A percentile compares a stretch with the other conserved stretches of the same genome.
Evolutionary conservation across 2,888 invertebrate genomes (phyloP).

Genomic region (Willowsia nigromaculata): DNA sequence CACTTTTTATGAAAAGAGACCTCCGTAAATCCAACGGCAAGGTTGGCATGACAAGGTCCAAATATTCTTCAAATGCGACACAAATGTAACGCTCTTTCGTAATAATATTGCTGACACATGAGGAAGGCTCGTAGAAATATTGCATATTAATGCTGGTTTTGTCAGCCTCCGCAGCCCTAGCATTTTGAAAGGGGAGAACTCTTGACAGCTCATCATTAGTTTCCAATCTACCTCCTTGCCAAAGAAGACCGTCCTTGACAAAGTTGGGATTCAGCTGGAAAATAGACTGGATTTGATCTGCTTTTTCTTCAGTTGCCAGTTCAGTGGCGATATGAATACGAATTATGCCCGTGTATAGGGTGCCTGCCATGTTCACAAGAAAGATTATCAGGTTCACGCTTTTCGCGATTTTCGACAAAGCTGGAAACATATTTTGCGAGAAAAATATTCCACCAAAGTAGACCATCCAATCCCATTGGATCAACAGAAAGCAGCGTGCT

Average conservation of each 20-base stretch:
- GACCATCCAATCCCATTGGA: conserved; percentile 1
- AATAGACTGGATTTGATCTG: conserved; percentile 9
- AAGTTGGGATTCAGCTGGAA: conserved; percentile 26
- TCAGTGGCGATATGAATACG: conserved; percentile 13
- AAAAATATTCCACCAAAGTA: conserved; percentile 11
- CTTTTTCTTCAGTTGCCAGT: background rate
- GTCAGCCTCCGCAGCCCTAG: background rate
- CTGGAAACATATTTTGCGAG: background rate
- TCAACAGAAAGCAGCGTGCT: background rate
- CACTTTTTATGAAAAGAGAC: background rate
- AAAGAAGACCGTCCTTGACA: background rate
- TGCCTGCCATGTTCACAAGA: conserved; percentile 10
- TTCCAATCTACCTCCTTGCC: conserved; percentile 36
- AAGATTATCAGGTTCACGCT: background rate
- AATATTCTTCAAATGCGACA: conserved; percentile 39
- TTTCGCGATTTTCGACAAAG: background rate
- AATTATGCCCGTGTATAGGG: conserved; percentile 21
- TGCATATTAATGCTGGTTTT: background rate
- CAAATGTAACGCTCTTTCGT: conserved; percentile 3
- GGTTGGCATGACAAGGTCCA: conserved; percentile 3
- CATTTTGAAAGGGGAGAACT: conserved; percentile 31
- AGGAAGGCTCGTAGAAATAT: conserved; percentile 28
- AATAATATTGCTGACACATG: conserved; percentile 2
- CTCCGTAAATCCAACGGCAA: background rate
- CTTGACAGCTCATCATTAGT: conserved; percentile 19